A percentile compares a stretch with the other conserved stretches of the same genome.
Conservation (phyloP, 2,797 vertebrate species). For the Balearica regulorum region DNA sequence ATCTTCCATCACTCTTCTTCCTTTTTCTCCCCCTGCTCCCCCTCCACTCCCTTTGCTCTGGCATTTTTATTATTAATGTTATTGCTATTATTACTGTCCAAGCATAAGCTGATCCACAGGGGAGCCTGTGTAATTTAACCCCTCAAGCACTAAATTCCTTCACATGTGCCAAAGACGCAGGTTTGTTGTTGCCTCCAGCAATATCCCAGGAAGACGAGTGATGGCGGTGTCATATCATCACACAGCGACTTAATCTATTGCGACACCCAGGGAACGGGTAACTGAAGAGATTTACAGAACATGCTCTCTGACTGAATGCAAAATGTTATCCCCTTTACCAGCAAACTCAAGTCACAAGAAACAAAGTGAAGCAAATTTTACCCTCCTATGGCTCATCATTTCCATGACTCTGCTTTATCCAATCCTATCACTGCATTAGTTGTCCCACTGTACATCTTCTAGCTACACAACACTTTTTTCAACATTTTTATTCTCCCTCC, state of each 20-base stretch:
- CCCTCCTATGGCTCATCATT: neutral
- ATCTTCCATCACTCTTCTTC: constrained; percentile 8
- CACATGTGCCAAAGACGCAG: constrained; percentile 68
- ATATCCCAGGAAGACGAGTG: constrained; percentile 55
- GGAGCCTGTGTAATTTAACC: constrained; percentile 69
- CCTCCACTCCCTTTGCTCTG: neutral
- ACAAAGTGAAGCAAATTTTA: constrained; percentile 49
- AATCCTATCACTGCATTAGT: neutral
- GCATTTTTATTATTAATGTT: constrained; percentile 63
- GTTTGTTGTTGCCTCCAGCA: constrained; percentile 71
- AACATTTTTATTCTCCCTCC: constrained; percentile 15
- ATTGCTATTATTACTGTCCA: constrained; percentile 66
- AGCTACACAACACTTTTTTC: neutral
- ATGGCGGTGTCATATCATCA: constrained; percentile 68
- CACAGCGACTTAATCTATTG: constrained; percentile 68
- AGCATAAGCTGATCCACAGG: constrained; percentile 65
- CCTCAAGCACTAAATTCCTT: constrained; percentile 69
- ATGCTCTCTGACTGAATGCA: constrained; percentile 46
- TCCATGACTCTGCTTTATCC: neutral
- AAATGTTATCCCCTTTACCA: constrained; percentile 29
- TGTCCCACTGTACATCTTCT: neutral
- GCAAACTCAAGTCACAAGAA: constrained; percentile 34
- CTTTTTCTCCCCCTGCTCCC: neutral
- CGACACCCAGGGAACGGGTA: constrained; percentile 68
- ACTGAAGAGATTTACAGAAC: constrained; percentile 57